These are phyloP conservation scores for Huso huso DNA, from an alignment of 2,797 vertebrate genomes.

Conservation along the genomic window DNA sequence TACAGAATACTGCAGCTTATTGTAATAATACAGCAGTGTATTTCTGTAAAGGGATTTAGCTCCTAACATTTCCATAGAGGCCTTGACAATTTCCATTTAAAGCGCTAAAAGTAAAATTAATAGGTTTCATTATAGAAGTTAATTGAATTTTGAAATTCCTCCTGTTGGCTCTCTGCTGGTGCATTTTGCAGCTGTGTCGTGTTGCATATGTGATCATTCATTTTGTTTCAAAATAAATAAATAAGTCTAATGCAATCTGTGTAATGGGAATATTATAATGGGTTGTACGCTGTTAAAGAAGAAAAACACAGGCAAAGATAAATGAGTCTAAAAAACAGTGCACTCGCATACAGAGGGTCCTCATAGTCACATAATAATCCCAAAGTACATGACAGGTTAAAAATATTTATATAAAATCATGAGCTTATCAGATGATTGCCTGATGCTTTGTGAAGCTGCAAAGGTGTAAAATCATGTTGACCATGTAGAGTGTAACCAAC, in stretches of 20 bases:
- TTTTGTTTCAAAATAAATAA: background rate
- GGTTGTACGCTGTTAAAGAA: no score
- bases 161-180: background rate
- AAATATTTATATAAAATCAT: no score
- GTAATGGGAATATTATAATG: background rate
- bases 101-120: background rate
- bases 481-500: no score
- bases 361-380: no score
- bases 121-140: constrained; percentile 1
- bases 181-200: background rate
- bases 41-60: background rate
- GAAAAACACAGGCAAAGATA: no score
- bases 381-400: no score
- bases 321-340: no score
- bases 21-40: background rate
- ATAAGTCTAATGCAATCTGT: background rate
- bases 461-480: no score
- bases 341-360: no score
- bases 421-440: no score
- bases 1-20: no score
- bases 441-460: no score
- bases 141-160: background rate
- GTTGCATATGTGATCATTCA: background rate
- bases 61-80: background rate
- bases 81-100: background rate